Conservation (phyloP, 2,113 vertebrate species). For the Corynorhinus townsendii region DNA sequence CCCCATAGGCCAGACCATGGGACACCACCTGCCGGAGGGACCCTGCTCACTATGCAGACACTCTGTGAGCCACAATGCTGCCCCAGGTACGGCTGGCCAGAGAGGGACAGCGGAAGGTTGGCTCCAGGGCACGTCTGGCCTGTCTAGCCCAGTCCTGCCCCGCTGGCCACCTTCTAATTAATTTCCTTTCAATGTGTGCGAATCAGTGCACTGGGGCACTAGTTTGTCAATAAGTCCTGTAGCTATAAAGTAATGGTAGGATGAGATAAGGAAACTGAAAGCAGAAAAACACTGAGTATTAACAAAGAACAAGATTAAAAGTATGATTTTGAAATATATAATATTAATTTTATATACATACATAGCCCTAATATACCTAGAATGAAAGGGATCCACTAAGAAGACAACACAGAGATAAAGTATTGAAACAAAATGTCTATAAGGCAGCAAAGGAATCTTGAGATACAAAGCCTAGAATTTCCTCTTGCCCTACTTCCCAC, state of each 20-base stretch:
- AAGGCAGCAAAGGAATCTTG: neutral
- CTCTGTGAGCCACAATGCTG: too few relatives aligned
- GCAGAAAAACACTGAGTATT: neutral
- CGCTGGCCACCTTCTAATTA: too few relatives aligned
- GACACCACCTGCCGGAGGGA: too few relatives aligned
- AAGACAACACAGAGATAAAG: neutral
- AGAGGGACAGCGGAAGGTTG: too few relatives aligned
- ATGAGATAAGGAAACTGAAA: neutral
- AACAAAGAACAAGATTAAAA: neutral
- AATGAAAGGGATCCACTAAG: neutral
- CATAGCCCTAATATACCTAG: too few relatives aligned
- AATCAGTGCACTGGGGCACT: too few relatives aligned
- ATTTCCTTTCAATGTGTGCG: too few relatives aligned
- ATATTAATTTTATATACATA: neutral
- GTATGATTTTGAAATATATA: neutral
- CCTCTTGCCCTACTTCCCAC: neutral
- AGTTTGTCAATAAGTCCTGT: neutral
- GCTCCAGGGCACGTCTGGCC: too few relatives aligned
- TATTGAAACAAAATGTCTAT: neutral
- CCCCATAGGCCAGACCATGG: too few relatives aligned
- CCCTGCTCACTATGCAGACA: too few relatives aligned
- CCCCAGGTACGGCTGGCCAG: too few relatives aligned
- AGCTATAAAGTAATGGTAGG: neutral
- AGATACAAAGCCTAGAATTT: neutral
- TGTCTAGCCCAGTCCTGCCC: too few relatives aligned